phyloP scores from a whole-genome alignment of 1,140 invertebrate species.

The Coboldia fuscipes region DNA sequence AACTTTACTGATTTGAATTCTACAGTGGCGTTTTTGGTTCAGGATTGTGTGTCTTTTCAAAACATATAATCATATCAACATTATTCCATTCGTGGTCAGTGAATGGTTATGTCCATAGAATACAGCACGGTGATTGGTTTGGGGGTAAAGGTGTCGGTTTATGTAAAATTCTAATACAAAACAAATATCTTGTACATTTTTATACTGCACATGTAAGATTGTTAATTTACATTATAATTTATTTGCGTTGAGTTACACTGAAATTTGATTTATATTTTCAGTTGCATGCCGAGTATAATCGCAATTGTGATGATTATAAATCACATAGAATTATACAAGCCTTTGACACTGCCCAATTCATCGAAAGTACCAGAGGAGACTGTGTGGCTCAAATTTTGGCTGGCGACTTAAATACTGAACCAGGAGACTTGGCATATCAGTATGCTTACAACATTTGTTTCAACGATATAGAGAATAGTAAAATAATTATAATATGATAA shows the following conservation, averaged over 20 bases:
- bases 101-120: constrained; percentile 93
- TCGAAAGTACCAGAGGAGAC: constrained; percentile 53
- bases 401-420: constrained; percentile 84
- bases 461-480: constrained; percentile 6
- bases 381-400: constrained; percentile 69
- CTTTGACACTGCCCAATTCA: constrained; percentile 85
- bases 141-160: constrained; percentile 90
- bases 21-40: constrained; percentile 77
- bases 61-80: constrained; percentile 65
- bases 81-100: constrained; percentile 81
- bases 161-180: constrained; percentile 46
- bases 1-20: constrained; percentile 9
- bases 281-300: constrained; percentile 90
- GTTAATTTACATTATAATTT: constrained; percentile 2
- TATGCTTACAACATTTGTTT: constrained; percentile 11
- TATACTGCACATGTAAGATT: constrained; percentile 79
- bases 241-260: background rate
- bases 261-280: constrained; percentile 20
- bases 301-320: constrained; percentile 65
- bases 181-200: constrained; percentile 47
- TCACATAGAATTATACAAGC: constrained; percentile 80
- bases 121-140: constrained; percentile 94
- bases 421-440: constrained; percentile 65
- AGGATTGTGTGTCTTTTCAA: constrained; percentile 78
- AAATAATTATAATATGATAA: background rate